phyloP scores from a whole-genome alignment of 2,797 vertebrate genomes.

The Mus caroli region DNA sequence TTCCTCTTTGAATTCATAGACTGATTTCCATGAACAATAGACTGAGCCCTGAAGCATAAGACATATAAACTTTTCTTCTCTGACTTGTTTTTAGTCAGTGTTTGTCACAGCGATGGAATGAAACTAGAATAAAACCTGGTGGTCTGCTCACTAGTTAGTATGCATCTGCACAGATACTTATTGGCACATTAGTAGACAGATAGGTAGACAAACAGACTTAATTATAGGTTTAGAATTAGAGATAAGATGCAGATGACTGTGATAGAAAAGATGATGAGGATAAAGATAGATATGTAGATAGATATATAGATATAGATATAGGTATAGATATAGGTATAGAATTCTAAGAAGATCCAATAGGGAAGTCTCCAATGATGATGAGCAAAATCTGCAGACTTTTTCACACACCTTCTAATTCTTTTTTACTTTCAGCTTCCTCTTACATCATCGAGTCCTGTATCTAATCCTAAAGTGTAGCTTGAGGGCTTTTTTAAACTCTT shows the following conservation, averaged over 20 bases:
- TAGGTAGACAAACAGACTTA: neutral
- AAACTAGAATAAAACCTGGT: neutral
- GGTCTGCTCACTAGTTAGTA: neutral
- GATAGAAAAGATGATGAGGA: neutral
- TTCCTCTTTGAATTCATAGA: neutral
- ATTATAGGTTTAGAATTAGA: neutral
- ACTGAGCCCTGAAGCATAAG: neutral
- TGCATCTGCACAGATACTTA: neutral
- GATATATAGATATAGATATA: too few relatives aligned
- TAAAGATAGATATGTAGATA: neutral
- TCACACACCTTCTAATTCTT: neutral
- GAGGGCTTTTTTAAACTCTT: neutral
- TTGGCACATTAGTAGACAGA: neutral
- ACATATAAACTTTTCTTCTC: neutral
- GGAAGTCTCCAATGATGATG: neutral
- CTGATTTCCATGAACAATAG: neutral
- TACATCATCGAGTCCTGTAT: neutral
- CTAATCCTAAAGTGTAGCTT: neutral
- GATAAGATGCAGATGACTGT: neutral
- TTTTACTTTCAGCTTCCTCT: neutral
- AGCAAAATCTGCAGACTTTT: neutral
- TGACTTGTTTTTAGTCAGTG: neutral
- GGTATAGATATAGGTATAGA: too few relatives aligned
- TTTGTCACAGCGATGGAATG: neutral
- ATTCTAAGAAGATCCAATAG: neutral